Evolutionary conservation across 2,888 invertebrate species (phyloP).

Genomic region (Drosophila merina): DNA sequence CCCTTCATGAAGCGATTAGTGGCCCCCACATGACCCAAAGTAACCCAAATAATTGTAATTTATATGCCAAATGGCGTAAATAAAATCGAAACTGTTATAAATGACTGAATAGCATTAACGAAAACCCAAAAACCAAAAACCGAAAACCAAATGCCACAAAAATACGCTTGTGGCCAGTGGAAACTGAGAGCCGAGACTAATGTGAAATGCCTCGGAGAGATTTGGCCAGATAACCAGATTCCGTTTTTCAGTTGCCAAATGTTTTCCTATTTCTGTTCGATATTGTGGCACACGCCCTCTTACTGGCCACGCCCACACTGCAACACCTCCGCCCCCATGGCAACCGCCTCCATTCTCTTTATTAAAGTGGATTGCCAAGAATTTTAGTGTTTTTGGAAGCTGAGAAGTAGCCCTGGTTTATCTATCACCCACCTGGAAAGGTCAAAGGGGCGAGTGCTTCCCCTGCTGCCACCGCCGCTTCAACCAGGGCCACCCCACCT

Average conservation of each 20-base stretch:
- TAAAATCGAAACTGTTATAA: constrained; percentile 28
- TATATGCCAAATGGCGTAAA: constrained; percentile 34
- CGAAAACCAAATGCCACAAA: neutral
- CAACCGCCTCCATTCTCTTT: constrained; percentile 24
- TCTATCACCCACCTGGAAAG: constrained; percentile 56
- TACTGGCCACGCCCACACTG: constrained; percentile 29
- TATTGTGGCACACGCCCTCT: constrained; percentile 36
- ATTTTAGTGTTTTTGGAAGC: constrained; percentile 10
- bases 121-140: constrained; percentile 11
- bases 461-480: constrained; percentile 27
- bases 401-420: constrained; percentile 48
- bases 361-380: constrained; percentile 14
- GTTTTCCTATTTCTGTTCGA: constrained; percentile 8
- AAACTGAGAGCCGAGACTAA: constrained; percentile 32
- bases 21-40: constrained; percentile 35
- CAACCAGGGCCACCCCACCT: neutral
- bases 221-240: constrained; percentile 42
- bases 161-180: constrained; percentile 28
- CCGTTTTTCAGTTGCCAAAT: constrained; percentile 43
- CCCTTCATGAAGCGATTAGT: constrained; percentile 4
- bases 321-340: constrained; percentile 23
- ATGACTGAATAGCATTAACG: constrained; percentile 25
- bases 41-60: constrained; percentile 50
- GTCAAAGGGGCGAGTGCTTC: constrained; percentile 59
- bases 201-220: constrained; percentile 44